Percentiles rank a stretch among this genome's conserved stretches.
phyloP scores from a whole-genome alignment of 2,888 invertebrate genomes.

The Lasius fuliginosus region DNA sequence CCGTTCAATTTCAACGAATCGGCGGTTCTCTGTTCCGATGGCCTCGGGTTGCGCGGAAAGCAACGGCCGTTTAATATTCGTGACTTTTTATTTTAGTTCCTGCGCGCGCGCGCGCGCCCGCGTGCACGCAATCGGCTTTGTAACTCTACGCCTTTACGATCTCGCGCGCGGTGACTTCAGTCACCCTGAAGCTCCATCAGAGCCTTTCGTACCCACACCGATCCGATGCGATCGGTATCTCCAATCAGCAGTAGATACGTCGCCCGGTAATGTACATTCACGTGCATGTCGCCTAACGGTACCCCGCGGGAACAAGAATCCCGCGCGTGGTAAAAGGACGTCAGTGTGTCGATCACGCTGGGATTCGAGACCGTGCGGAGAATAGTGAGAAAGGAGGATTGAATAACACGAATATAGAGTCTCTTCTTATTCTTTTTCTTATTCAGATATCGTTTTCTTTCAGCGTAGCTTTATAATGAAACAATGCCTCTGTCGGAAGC shows the following conservation, averaged over 20 bases:
- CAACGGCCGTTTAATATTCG: conserved; percentile 48
- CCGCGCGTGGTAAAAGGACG: conserved; percentile 68
- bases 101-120: conserved; percentile 14
- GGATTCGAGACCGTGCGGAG: conserved; percentile 39
- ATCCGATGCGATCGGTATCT: conserved; percentile 67
- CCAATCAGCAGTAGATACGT: conserved; percentile 65
- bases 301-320: conserved; percentile 62
- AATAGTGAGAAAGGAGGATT: conserved; percentile 63
- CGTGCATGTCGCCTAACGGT: conserved; percentile 71
- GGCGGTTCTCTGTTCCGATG: conserved; percentile 12
- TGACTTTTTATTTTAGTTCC: conserved; percentile 37
- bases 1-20: conserved; percentile 39
- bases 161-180: conserved; percentile 25
- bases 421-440: conserved; percentile 18
- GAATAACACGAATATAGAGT: conserved; percentile 52
- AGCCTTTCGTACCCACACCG: conserved; percentile 25
- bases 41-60: conserved; percentile 41
- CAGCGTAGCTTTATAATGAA: background rate
- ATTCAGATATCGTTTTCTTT: background rate
- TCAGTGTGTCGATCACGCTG: conserved; percentile 64
- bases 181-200: conserved; percentile 41
- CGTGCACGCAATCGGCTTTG: conserved; percentile 46
- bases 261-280: conserved; percentile 68
- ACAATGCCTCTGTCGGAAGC: background rate
- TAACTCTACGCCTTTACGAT: conserved; percentile 41